Percentiles rank a stretch among this genome's conserved stretches.
These are phyloP conservation scores for Notothenia rossii DNA, from an alignment of 2,113 vertebrate species.

Conservation along the genomic window DNA sequence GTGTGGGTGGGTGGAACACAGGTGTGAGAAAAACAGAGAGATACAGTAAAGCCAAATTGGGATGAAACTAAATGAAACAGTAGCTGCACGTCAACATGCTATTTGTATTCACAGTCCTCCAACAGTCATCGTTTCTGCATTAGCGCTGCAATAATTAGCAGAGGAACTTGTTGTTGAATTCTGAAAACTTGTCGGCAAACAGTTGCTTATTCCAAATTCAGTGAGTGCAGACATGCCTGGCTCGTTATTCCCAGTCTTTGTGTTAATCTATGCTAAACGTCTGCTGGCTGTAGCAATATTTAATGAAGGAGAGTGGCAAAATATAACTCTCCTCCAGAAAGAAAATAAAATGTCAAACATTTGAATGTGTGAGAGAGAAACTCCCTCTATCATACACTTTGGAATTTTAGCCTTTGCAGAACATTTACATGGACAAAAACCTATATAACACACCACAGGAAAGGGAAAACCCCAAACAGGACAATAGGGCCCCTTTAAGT, in stretches of 20 bases:
- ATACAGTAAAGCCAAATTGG: background rate
- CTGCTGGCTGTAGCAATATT: background rate
- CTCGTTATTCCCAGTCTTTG: too few species aligned
- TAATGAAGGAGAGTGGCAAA: background rate
- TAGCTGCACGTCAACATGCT: background rate
- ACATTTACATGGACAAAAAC: too few species aligned
- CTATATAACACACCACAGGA: too few species aligned
- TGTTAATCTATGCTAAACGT: background rate
- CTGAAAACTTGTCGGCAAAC: background rate
- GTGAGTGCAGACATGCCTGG: background rate
- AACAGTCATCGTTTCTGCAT: background rate
- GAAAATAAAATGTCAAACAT: background rate
- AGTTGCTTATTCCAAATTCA: background rate
- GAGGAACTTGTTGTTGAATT: background rate
- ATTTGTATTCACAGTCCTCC: background rate
- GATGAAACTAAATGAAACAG: background rate
- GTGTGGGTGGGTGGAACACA: background rate
- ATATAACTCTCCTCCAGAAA: background rate
- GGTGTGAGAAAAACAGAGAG: slow-evolving; percentile 5
- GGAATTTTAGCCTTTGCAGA: too few species aligned
- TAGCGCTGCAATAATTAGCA: background rate
- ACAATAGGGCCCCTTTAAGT: background rate
- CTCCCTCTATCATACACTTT: too few species aligned
- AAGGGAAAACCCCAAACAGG: too few species aligned
- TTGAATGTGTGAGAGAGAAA: too few species aligned